Evolutionary conservation across 2,113 vertebrate species (phyloP), one percentile per base, ranked within the genome.

Genomic region (Pelobates fuscus): DNA sequence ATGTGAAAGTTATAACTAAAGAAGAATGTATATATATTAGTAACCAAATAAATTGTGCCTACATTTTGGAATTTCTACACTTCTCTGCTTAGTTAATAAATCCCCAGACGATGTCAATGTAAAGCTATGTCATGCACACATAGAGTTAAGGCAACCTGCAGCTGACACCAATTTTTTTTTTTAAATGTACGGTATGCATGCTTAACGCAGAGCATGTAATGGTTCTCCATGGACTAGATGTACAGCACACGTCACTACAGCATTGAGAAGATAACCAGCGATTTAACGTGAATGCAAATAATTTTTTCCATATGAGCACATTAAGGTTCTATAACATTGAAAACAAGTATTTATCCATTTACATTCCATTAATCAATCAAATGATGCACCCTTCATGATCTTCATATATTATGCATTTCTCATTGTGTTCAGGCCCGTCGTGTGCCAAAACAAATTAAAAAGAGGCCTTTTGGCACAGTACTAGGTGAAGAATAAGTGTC

Each of bases 371-470:
- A 77, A 59, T 70, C 71, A 70, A 29, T 18, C 46, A 46, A 32
- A 54, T 1, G 26, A 24, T 23, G 76, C 20, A 24, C 8, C 25
- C 69, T 59, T 41, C 49, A 83, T 18, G 66, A 69, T 26, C 81
- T 78, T 52, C n/a, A 70, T 15, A 2, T 64, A 58, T n/a, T 68
- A 0, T 20, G 26, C 46, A 63, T 3, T 0, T 70, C 54, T 32
- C 1, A 27, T 77, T 80, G n/a, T n/a, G n/a, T n/a, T n/a, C n/a
- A n/a, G n/a, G n/a, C 59, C 73, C 62, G 67, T 80, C 76, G 7
- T 77, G 30, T 78, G 26, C 30, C 58, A 73, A 63, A 7, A 78
- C 12, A 78, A 82, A 78, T 55, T n/a, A n/a, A n/a, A n/a, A n/a
- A n/a, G n/a, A n/a, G n/a, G 60, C 78, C 62, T 82, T 58, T 54